These are phyloP conservation scores for Criorhina ranunculi DNA, from an alignment of 2,888 invertebrate genomes.

Conservation along the genomic window DNA sequence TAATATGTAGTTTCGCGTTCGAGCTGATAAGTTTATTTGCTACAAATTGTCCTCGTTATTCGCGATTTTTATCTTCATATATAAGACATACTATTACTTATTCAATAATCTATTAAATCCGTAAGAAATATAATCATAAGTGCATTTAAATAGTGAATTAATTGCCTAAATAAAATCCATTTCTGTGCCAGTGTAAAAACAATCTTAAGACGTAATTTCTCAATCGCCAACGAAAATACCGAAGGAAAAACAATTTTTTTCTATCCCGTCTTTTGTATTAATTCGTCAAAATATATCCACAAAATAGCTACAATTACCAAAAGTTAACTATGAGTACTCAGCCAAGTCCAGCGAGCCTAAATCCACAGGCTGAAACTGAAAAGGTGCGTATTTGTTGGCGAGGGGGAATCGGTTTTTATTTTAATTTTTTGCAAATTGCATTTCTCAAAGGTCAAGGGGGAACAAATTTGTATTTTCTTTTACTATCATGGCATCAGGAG, in stretches of 20 bases:
- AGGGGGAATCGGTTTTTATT: neutral
- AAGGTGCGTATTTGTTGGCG: constrained; percentile 79
- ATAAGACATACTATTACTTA: constrained; percentile 20
- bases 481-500: neutral
- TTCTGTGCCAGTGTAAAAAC: constrained; percentile 38
- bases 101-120: neutral
- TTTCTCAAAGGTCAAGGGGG: neutral
- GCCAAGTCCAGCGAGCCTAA: constrained; percentile 90
- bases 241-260: constrained; percentile 15
- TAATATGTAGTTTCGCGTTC: constrained; percentile 58
- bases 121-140: constrained; percentile 4
- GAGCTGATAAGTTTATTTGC: constrained; percentile 39
- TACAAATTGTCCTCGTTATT: constrained; percentile 35
- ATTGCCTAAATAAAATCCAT: constrained; percentile 3
- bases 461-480: constrained; percentile 5
- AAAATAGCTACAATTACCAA: constrained; percentile 69
- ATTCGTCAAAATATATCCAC: constrained; percentile 72
- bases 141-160: constrained; percentile 7
- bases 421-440: constrained; percentile 5
- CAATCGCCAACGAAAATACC: constrained; percentile 23
- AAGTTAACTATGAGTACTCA: constrained; percentile 88
- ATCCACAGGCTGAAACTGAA: constrained; percentile 91
- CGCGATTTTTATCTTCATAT: constrained; percentile 19
- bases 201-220: constrained; percentile 66
- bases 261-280: constrained; percentile 4